Conservation (phyloP, 2,888 invertebrate species). For the Metallyticus violacea region DNA sequence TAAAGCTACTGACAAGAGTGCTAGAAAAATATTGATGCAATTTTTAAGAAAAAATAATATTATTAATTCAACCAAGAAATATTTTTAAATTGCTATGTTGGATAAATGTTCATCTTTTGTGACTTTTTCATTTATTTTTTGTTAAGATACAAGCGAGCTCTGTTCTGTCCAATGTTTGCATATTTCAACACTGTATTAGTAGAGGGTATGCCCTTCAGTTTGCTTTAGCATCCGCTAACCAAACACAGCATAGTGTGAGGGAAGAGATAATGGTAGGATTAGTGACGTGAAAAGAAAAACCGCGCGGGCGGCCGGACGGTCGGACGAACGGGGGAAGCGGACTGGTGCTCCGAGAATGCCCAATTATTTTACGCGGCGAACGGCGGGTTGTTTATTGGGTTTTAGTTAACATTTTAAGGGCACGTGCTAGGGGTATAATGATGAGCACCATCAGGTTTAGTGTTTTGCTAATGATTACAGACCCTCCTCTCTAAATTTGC, state of each 20-base stretch:
- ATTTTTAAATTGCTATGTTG: no score
- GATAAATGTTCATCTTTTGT: no score
- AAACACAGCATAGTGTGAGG: background rate
- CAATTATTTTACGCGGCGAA: background rate
- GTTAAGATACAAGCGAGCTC: no score
- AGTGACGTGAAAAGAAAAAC: background rate
- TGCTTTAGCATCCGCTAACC: background rate
- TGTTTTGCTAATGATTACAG: background rate
- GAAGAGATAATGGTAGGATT: background rate
- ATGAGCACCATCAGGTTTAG: background rate
- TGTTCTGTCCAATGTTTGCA: no score
- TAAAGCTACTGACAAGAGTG: no score
- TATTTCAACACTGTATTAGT: no score
- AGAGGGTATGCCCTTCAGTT: no score
- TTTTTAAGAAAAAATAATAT: no score
- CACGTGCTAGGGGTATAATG: background rate
- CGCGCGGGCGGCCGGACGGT: no score
- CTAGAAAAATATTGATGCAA: no score
- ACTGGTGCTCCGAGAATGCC: background rate
- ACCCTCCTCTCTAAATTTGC: background rate
- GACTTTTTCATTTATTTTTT: no score
- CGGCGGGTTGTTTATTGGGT: background rate
- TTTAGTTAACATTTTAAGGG: constrained; percentile 3
- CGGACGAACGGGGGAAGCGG: background rate
- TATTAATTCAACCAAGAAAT: no score